phyloP scores from a whole-genome alignment of 2,797 vertebrate genomes.

The Poeciliopsis paucimaculata region DNA sequence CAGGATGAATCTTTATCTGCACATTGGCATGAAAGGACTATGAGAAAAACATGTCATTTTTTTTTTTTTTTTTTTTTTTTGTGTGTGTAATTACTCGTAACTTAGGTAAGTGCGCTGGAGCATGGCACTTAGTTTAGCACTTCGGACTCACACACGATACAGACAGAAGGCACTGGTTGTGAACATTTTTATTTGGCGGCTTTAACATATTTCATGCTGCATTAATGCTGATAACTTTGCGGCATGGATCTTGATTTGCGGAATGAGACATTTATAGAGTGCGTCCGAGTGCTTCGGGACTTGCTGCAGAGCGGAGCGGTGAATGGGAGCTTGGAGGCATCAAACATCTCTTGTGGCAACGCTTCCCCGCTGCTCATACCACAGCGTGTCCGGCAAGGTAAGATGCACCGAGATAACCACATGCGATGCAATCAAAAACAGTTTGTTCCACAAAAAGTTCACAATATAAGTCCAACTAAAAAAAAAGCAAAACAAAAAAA shows the following conservation, averaged over 20 bases:
- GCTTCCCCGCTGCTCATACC: constrained; percentile 48
- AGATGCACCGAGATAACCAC: constrained; percentile 25
- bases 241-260: constrained; percentile 69
- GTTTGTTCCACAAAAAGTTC: not conserved
- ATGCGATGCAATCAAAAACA: not conserved
- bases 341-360: constrained; percentile 74
- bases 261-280: constrained; percentile 70
- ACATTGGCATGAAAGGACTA: not conserved
- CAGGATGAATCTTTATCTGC: constrained; percentile 9
- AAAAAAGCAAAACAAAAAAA: too few relatives aligned
- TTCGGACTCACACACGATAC: not conserved
- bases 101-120: constrained; percentile 15
- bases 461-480: too few relatives aligned
- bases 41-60: not conserved
- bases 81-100: constrained; percentile 2
- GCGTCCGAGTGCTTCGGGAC: constrained; percentile 57
- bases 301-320: constrained; percentile 48
- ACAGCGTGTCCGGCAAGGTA: constrained; percentile 67
- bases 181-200: constrained; percentile 6
- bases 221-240: constrained; percentile 3
- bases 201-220: not conserved
- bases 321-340: constrained; percentile 66
- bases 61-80: not conserved
- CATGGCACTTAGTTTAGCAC: constrained; percentile 24
- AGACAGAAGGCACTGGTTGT: not conserved